Percentiles rank a stretch among this genome's conserved stretches.
Conservation (phyloP, 2,113 vertebrate species). For the Merops nubicus region DNA sequence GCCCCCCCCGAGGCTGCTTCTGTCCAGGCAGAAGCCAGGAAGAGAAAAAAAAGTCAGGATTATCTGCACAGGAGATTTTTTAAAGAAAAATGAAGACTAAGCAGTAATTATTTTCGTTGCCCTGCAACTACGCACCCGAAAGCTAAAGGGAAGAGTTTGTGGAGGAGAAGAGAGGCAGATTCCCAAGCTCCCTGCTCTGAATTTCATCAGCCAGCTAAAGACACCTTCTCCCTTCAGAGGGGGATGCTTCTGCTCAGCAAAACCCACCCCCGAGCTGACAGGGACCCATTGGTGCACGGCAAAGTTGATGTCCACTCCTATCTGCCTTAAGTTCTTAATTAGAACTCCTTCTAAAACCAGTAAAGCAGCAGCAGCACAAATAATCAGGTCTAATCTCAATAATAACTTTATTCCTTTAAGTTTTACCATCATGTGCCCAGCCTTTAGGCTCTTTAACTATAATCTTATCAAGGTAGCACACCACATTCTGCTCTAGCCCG, state of each 20-base stretch:
- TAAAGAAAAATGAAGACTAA: background rate
- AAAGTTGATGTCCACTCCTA: constrained; percentile 68
- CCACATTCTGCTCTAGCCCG: constrained; percentile 28
- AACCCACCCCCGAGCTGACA: background rate
- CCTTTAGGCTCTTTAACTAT: constrained; percentile 65
- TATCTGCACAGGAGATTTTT: background rate
- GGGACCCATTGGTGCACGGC: constrained; percentile 55
- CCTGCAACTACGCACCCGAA: background rate
- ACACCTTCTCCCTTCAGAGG: constrained; percentile 8
- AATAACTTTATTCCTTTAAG: constrained; percentile 70
- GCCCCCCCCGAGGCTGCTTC: background rate
- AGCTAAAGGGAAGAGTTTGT: background rate
- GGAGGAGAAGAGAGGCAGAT: background rate
- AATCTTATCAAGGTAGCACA: constrained; percentile 75
- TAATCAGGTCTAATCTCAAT: constrained; percentile 64
- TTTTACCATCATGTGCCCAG: constrained; percentile 69
- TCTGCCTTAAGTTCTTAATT: constrained; percentile 65
- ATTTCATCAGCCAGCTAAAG: constrained; percentile 1
- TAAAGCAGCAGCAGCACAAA: constrained; percentile 58
- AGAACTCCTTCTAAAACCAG: constrained; percentile 56
- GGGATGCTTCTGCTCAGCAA: constrained; percentile 17
- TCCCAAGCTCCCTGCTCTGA: constrained; percentile 12
- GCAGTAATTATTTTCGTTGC: constrained; percentile 33
- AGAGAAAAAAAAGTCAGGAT: background rate
- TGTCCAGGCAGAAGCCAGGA: background rate